These are phyloP conservation scores for Ophioninae sp. DNA, from an alignment of 2,888 invertebrate species.

Conservation along the genomic window DNA sequence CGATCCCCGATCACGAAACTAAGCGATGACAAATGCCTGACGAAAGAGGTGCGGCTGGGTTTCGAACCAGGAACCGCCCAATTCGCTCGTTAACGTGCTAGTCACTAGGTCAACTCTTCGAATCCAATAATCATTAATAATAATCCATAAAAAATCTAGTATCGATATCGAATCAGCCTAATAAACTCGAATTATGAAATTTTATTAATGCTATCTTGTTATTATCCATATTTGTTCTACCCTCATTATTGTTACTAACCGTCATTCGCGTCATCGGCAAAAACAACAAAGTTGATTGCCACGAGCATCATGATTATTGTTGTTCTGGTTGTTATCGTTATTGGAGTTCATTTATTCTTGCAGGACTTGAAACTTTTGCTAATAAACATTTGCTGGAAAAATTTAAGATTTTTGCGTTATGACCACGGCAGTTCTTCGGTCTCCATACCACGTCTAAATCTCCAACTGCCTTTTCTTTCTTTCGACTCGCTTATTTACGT, in stretches of 20 bases:
- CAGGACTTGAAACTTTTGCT: neutral
- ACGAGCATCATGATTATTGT: neutral
- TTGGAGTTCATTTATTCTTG: neutral
- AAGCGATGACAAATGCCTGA: no score
- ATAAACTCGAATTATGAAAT: neutral
- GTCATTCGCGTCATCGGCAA: no score
- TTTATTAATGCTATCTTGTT: neutral
- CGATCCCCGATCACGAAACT: no score
- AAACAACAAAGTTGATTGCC: neutral
- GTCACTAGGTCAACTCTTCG: no score
- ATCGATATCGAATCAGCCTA: no score
- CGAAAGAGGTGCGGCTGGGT: no score
- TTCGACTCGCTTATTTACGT: neutral
- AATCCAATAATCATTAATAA: no score
- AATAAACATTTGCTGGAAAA: neutral
- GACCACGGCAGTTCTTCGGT: neutral
- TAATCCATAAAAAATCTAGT: no score
- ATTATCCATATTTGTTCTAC: neutral
- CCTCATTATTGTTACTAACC: no score
- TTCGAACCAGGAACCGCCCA: no score
- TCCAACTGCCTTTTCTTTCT: neutral
- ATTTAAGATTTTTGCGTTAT: neutral
- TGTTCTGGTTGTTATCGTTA: neutral
- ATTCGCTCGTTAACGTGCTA: no score
- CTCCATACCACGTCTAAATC: neutral